Evolutionary conservation across 2,888 invertebrate species (phyloP).

Genomic region (Entomobrya proxima): DNA sequence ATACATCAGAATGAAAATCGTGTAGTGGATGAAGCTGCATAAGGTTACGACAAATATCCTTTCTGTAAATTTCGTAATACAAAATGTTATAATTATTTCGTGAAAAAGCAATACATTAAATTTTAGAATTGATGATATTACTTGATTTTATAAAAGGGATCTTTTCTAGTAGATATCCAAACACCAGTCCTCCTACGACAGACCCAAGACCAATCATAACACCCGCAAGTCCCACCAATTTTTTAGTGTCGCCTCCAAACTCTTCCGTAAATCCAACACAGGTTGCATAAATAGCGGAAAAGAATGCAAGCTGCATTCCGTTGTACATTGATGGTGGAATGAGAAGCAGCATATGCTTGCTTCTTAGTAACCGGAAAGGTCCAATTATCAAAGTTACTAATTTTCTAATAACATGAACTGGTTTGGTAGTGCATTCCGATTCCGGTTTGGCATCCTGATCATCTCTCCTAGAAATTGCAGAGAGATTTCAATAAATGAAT

Average conservation of each 20-base stretch:
- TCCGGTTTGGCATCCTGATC: too few species aligned
- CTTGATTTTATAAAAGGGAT: slow-evolving; percentile 82
- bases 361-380: slow-evolving; percentile 51
- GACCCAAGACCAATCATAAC: slow-evolving; percentile 96
- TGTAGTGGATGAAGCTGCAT: slow-evolving; percentile 89
- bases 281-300: slow-evolving; percentile 95
- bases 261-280: slow-evolving; percentile 87
- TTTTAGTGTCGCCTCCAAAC: slow-evolving; percentile 88
- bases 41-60: slow-evolving; percentile 92
- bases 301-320: slow-evolving; percentile 95
- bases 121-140: neutral
- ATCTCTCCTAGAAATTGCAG: neutral
- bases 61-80: too few species aligned
- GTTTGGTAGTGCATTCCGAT: neutral
- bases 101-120: neutral
- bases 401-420: neutral
- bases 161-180: slow-evolving; percentile 94
- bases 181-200: slow-evolving; percentile 90
- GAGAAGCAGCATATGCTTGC: slow-evolving; percentile 87
- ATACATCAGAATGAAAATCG: slow-evolving; percentile 90
- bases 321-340: slow-evolving; percentile 84
- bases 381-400: neutral
- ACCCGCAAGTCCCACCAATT: slow-evolving; percentile 93
- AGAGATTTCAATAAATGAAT: neutral
- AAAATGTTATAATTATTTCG: neutral